Percentiles rank a stretch among this genome's conserved stretches.
Conservation (phyloP, 1,140 invertebrate species). For the Neelides sp. region DNA sequence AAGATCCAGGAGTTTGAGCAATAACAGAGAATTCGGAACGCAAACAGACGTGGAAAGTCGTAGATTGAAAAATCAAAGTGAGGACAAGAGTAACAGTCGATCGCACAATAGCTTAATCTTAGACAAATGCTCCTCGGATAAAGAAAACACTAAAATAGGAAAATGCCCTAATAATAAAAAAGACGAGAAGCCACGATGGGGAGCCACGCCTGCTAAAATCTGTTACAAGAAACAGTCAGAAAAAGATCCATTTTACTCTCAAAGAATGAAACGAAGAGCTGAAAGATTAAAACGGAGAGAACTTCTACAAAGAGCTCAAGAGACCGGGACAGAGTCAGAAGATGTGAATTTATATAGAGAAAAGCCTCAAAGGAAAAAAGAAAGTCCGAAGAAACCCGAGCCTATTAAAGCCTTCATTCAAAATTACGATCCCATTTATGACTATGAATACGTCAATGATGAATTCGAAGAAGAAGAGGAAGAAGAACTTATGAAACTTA, state of each 20-base stretch:
- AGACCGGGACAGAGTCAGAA: slow-evolving; percentile 25
- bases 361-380: no score
- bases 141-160: no score
- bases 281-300: slow-evolving; percentile 19
- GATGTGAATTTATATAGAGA: no score
- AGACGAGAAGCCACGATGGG: slow-evolving; percentile 52
- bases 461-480: no score
- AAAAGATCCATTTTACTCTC: slow-evolving; percentile 57
- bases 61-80: not conserved
- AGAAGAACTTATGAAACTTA: no score
- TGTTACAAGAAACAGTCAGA: slow-evolving; percentile 63
- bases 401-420: no score
- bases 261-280: slow-evolving; percentile 46
- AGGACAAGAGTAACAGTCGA: no score
- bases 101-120: no score
- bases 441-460: no score
- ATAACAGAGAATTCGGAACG: slow-evolving; percentile 44
- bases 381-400: no score
- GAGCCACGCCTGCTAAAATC: slow-evolving; percentile 51
- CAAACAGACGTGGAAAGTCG: slow-evolving; percentile 46
- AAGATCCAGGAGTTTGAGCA: not conserved
- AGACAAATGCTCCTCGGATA: no score
- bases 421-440: no score
- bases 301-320: not conserved
- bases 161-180: slow-evolving; percentile 29